Percentiles rank a stretch among this genome's conserved stretches.
phyloP scores from a whole-genome alignment of 2,888 invertebrate species.

The Drosophila cognata region DNA sequence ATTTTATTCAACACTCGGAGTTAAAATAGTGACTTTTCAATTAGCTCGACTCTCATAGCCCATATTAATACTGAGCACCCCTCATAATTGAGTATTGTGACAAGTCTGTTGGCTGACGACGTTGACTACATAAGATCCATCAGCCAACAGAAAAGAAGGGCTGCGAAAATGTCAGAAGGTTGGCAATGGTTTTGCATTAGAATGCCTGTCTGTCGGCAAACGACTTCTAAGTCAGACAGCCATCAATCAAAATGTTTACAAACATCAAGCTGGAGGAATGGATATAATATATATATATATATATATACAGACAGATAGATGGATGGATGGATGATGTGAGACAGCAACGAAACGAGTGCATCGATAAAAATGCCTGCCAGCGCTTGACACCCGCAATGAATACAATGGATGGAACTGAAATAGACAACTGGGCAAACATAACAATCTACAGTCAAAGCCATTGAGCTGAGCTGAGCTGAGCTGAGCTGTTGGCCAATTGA shows the following conservation, averaged over 20 bases:
- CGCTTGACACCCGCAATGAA: slow-evolving; percentile 46
- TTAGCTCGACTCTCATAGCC: neutral
- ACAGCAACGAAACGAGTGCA: slow-evolving; percentile 5
- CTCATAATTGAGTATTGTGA: slow-evolving; percentile 10
- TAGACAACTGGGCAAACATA: slow-evolving; percentile 32
- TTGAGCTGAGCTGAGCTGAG: slow-evolving; percentile 43
- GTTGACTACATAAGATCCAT: slow-evolving; percentile 14
- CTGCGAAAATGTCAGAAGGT: slow-evolving; percentile 25
- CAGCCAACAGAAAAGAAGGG: slow-evolving; percentile 16
- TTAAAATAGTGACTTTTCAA: neutral
- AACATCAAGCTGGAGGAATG: slow-evolving; percentile 17
- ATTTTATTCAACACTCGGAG: neutral
- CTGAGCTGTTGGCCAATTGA: slow-evolving; percentile 50
- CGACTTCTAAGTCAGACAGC: slow-evolving; percentile 32
- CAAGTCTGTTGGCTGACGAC: slow-evolving; percentile 7
- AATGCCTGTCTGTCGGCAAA: slow-evolving; percentile 34
- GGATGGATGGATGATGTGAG: neutral
- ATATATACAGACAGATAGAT: neutral
- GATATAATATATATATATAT: neutral
- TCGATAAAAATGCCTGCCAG: slow-evolving; percentile 47
- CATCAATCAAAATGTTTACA: slow-evolving; percentile 61
- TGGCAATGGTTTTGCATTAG: slow-evolving; percentile 28
- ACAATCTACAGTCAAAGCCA: slow-evolving; percentile 43
- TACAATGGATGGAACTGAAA: slow-evolving; percentile 24
- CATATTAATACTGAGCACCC: slow-evolving; percentile 8